These are phyloP conservation scores for Morpho achilles DNA, from an alignment of 2,888 invertebrate species.

Conservation along the genomic window DNA sequence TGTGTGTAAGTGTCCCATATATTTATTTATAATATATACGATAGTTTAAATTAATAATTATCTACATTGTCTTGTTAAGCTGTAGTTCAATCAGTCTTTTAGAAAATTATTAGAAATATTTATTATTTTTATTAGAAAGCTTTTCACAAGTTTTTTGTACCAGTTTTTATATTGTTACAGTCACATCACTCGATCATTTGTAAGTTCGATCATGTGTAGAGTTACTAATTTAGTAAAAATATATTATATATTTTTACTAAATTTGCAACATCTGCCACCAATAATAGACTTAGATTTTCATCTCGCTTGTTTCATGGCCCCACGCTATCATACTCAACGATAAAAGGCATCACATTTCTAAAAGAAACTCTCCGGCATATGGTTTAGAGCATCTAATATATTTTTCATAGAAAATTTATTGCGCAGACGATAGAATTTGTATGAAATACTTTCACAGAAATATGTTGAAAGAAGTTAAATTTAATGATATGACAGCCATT, in stretches of 20 bases:
- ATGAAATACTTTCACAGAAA: constrained; percentile 1
- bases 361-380: constrained; percentile 6
- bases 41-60: too few relatives aligned
- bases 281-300: not conserved
- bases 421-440: constrained; percentile 4
- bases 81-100: too few relatives aligned
- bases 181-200: too few relatives aligned
- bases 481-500: constrained; percentile 11
- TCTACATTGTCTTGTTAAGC: too few relatives aligned
- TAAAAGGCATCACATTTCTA: constrained; percentile 1
- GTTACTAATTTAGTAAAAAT: not conserved
- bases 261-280: too few relatives aligned
- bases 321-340: constrained; percentile 1
- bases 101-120: too few relatives aligned
- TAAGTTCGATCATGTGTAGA: too few relatives aligned
- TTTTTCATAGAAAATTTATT: constrained; percentile 9
- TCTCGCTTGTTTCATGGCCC: not conserved
- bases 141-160: too few relatives aligned
- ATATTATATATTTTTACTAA: not conserved
- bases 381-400: constrained; percentile 4
- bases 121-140: too few relatives aligned
- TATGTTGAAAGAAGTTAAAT: constrained; percentile 8
- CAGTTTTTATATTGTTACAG: too few relatives aligned
- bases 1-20: too few relatives aligned
- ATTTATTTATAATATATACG: too few relatives aligned